phyloP scores from a whole-genome alignment of 2,888 invertebrate species.

The Tipula helvola region DNA sequence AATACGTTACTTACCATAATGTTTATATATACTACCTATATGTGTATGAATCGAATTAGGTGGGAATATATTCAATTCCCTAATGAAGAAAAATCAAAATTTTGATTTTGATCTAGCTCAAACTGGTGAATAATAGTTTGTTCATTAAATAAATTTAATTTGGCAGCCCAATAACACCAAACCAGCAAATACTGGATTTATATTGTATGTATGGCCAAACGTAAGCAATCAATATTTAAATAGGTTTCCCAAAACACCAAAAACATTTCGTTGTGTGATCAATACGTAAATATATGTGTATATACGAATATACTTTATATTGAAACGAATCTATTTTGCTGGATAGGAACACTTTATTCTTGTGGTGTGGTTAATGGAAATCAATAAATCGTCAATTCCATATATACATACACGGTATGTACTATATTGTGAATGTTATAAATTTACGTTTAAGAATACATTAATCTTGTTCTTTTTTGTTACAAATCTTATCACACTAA shows the following conservation, averaged over 20 bases:
- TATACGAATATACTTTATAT: neutral
- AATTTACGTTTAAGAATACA: slow-evolving; percentile 4
- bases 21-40: too few species aligned
- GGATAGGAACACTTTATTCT: neutral
- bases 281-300: neutral
- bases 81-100: neutral
- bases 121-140: neutral
- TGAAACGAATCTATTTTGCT: neutral
- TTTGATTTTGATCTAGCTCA: neutral
- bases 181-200: neutral
- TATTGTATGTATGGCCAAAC: neutral
- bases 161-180: neutral
- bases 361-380: neutral
- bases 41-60: too few species aligned
- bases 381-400: neutral
- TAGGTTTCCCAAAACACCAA: neutral
- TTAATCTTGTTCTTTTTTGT: neutral
- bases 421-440: neutral
- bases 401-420: neutral
- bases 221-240: neutral
- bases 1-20: too few species aligned
- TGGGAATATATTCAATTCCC: neutral
- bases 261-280: neutral
- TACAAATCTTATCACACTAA: neutral
- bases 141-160: neutral